phyloP scores from a whole-genome alignment of 2,888 invertebrate genomes.

The Cephus pulcher region DNA sequence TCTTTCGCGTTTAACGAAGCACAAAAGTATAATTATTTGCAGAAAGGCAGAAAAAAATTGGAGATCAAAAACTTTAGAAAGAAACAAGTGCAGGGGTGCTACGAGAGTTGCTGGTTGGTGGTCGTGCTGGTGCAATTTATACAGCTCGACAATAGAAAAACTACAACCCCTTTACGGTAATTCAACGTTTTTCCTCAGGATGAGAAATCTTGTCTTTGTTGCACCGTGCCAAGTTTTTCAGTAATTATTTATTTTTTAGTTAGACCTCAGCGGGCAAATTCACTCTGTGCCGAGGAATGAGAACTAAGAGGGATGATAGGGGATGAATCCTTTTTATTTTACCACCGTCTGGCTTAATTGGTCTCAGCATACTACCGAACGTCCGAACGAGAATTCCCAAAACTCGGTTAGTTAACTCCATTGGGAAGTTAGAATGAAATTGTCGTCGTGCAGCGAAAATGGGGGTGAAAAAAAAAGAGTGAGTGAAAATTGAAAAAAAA shows the following conservation, averaged over 20 bases:
- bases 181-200: neutral
- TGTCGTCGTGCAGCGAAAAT: neutral
- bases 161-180: neutral
- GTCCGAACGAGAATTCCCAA: neutral
- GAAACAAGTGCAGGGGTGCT: neutral
- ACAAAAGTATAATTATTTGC: neutral
- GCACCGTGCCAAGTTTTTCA: neutral
- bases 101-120: neutral
- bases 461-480: neutral
- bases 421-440: neutral
- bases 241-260: neutral
- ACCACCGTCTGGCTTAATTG: neutral
- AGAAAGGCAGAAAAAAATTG: neutral
- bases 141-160: neutral
- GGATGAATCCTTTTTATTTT: neutral
- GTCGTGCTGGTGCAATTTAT: neutral
- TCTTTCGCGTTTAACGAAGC: neutral
- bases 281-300: neutral
- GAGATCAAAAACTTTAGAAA: neutral
- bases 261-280: neutral
- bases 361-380: neutral
- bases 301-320: neutral
- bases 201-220: neutral
- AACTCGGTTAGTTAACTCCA: neutral
- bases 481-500: neutral